Percentiles rank a stretch among this genome's conserved stretches.
Evolutionary conservation across 2,113 vertebrate species (phyloP).

Genomic region (Petrocephalus zakoni): DNA sequence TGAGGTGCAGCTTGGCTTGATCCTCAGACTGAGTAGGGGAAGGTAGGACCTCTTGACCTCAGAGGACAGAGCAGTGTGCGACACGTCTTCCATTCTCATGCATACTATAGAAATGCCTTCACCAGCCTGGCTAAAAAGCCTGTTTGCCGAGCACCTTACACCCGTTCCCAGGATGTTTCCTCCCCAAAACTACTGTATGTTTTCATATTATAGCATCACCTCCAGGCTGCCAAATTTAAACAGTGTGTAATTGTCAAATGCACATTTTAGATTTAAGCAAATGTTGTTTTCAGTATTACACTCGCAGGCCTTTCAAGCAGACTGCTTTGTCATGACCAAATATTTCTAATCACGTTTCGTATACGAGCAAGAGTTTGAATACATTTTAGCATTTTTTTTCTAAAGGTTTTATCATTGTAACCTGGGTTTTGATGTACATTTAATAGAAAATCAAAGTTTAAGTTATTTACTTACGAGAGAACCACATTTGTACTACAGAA

Average conservation of each 20-base stretch:
- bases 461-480: background rate
- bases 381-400: background rate
- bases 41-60: background rate
- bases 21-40: background rate
- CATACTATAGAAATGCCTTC: background rate
- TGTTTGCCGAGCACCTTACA: background rate
- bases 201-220: background rate
- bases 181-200: background rate
- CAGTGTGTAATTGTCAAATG: background rate
- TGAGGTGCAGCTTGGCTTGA: background rate
- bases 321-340: background rate
- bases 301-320: background rate
- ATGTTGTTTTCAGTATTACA: background rate
- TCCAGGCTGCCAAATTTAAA: background rate
- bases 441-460: constrained; percentile 1
- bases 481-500: constrained; percentile 13
- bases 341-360: background rate
- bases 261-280: background rate
- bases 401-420: background rate
- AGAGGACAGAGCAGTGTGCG: background rate
- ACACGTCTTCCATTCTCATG: background rate
- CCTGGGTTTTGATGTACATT: background rate
- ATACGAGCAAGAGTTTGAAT: background rate
- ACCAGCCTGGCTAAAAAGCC: background rate
- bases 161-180: background rate